Evolutionary conservation across 1,140 invertebrate genomes (phyloP), one percentile per base, ranked within the genome.

Genomic region (Micrasema minimum): DNA sequence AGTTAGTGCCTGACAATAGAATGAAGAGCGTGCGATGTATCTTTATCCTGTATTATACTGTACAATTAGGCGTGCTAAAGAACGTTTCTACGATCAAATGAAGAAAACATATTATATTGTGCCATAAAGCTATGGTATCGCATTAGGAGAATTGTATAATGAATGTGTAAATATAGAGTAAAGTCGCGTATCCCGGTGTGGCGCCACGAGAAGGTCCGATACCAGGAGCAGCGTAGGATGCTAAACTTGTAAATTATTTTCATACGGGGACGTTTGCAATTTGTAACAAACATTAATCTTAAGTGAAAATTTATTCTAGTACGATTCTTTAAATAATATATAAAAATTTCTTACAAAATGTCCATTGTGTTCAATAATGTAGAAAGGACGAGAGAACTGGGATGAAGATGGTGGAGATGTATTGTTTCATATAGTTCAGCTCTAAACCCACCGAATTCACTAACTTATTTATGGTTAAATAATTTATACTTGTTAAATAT

Each of bases 261-360:
- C 41, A 74, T 46, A 67, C 65, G 65, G 72, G 72, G 65, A 70
- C 64, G 67, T 65, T 74, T 74, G 72, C 72, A 74, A 74, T 74
- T 67, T 57, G 38, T 69, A 57, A 69, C 72, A 61, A 67, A 73
- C 62, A 59, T 37, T 69, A 71, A 26, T 51, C 53, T 50, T 69
- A 61, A 69, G 55, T 59, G 10, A 48, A 46, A 45, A 38, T 69
- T 69, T 69, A 37, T 61, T 61, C 55, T 69, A 69, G 67, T 31
- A 22, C 43, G 53, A 69, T 57, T 69, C n/a, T n/a, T n/a, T 68
- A 61, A 59, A 61, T 46, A 18, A 38, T 41, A 68, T 68, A 68
- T 57, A 16, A 62, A 16, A 64, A 51, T 72, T 73, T 66, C 37
- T 64, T 73, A 73, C 41, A 70, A 69, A 66, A 65, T 55, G 68